Conservation (phyloP, 2,888 invertebrate species). For the Drosophila mimetica region DNA sequence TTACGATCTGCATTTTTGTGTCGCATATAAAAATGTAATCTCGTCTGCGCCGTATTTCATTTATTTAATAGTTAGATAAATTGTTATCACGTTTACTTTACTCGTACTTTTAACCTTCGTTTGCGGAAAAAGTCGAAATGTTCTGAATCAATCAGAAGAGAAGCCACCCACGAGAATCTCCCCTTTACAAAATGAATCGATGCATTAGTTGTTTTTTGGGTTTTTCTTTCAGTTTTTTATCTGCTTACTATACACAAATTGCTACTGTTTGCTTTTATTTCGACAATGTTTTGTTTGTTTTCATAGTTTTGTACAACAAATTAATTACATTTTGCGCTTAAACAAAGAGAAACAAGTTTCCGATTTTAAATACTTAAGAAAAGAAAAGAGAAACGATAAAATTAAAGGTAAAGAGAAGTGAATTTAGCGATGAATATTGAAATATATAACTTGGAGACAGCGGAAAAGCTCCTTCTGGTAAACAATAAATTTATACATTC, state of each 20-base stretch:
- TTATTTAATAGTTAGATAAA: slow-evolving; percentile 49
- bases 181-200: slow-evolving; percentile 32
- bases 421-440: slow-evolving; percentile 2
- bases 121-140: slow-evolving; percentile 4
- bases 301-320: slow-evolving; percentile 48
- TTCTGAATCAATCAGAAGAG: slow-evolving; percentile 21
- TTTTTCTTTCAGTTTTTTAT: slow-evolving; percentile 41
- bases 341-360: slow-evolving; percentile 40
- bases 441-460: slow-evolving; percentile 1
- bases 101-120: slow-evolving; percentile 35
- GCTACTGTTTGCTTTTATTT: slow-evolving; percentile 70
- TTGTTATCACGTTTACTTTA: slow-evolving; percentile 68
- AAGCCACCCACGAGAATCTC: slow-evolving; percentile 22
- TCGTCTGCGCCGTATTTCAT: background rate
- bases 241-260: slow-evolving; percentile 74
- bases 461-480: background rate
- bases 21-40: slow-evolving; percentile 45
- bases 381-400: slow-evolving; percentile 15
- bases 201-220: slow-evolving; percentile 16
- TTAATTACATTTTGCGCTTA: slow-evolving; percentile 53
- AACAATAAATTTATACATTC: slow-evolving; percentile 25
- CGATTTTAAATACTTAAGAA: slow-evolving; percentile 30
- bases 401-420: slow-evolving; percentile 6
- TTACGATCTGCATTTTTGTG: slow-evolving; percentile 12
- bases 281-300: slow-evolving; percentile 50